These are phyloP conservation scores for Gonioctena quinquepunctata DNA, from an alignment of 1,140 invertebrate genomes.

Conservation along the genomic window DNA sequence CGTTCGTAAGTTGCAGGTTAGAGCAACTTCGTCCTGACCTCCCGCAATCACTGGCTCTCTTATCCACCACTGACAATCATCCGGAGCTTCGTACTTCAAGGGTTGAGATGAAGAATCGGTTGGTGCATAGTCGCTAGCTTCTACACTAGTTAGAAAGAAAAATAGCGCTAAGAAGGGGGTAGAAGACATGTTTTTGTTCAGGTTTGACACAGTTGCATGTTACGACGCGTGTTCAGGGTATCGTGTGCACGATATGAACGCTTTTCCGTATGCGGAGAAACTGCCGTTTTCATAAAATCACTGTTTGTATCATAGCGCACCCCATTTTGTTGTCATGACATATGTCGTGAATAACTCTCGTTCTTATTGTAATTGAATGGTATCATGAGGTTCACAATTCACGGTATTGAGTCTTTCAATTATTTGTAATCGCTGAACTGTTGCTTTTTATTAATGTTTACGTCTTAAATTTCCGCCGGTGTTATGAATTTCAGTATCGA, in stretches of 20 bases:
- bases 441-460: too few relatives aligned
- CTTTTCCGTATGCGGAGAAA: too few relatives aligned
- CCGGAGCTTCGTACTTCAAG: conserved; percentile 77
- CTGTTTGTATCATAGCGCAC: neutral
- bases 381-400: neutral
- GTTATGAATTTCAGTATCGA: neutral
- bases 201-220: neutral
- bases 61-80: conserved; percentile 79
- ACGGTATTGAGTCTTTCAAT: neutral
- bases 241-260: neutral
- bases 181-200: conserved; percentile 4
- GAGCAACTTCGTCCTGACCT: conserved; percentile 69
- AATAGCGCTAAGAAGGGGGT: conserved; percentile 38
- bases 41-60: conserved; percentile 58
- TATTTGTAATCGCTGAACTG: too few relatives aligned
- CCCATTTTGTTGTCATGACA: neutral
- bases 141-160: conserved; percentile 48
- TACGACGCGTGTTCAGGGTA: neutral
- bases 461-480: too few relatives aligned
- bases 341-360: neutral
- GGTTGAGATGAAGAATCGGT: conserved; percentile 61
- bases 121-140: conserved; percentile 55
- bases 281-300: neutral
- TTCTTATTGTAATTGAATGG: conserved; percentile 4
- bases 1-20: conserved; percentile 77